Conservation (phyloP, 2,888 invertebrate species). For the Noctua janthe region DNA sequence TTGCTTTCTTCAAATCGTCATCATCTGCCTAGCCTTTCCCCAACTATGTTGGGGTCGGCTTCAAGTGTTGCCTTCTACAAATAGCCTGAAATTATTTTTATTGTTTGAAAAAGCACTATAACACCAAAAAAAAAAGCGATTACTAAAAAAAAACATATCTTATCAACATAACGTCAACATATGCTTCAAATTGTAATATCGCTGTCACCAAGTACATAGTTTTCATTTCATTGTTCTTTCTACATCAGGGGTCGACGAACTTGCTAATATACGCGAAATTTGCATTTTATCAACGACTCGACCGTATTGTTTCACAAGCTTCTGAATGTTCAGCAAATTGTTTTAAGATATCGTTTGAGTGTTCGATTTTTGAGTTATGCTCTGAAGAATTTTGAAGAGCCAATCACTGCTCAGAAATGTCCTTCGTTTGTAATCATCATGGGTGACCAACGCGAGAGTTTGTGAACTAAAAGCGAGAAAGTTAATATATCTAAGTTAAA, state of each 20-base stretch:
- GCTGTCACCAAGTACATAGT: slow-evolving; percentile 50
- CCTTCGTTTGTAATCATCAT: neutral
- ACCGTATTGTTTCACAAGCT: slow-evolving; percentile 57
- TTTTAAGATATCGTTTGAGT: slow-evolving; percentile 45
- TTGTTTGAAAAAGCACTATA: neutral
- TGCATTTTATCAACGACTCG: slow-evolving; percentile 66
- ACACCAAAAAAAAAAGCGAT: neutral
- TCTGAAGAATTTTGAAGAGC: neutral
- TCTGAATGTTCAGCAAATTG: slow-evolving; percentile 45
- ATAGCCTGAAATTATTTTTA: too few species aligned
- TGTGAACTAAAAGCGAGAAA: neutral
- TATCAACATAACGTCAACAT: slow-evolving; percentile 29
- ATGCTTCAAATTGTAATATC: slow-evolving; percentile 37
- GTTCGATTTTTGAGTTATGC: slow-evolving; percentile 13
- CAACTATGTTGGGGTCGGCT: too few species aligned
- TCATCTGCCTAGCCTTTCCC: too few species aligned
- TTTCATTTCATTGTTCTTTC: slow-evolving; percentile 65
- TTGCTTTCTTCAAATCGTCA: too few species aligned
- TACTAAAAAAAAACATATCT: neutral
- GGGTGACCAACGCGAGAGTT: neutral
- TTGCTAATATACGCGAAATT: slow-evolving; percentile 64
- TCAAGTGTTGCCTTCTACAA: too few species aligned
- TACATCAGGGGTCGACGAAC: slow-evolving; percentile 56
- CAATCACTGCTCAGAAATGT: too few species aligned
- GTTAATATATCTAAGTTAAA: neutral